Conservation (phyloP, 1,140 invertebrate genomes). For the Hermetia illucens region DNA sequence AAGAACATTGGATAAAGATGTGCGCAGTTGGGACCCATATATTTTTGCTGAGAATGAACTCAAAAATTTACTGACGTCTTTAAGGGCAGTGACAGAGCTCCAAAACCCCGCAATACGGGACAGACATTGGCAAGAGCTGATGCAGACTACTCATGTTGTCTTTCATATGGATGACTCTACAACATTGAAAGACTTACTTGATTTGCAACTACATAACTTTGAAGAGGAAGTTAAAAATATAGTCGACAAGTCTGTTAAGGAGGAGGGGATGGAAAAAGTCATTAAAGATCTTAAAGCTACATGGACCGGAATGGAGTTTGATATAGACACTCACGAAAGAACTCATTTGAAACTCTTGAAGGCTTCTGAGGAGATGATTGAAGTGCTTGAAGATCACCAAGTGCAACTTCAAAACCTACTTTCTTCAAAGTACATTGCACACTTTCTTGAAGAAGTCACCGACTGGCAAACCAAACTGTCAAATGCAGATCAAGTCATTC, state of each 20-base stretch:
- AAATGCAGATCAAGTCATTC: constrained; percentile 72
- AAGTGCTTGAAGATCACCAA: constrained; percentile 91
- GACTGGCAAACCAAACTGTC: constrained; percentile 83
- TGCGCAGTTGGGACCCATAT: constrained; percentile 57
- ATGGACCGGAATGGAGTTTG: constrained; percentile 75
- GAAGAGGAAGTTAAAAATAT: constrained; percentile 92
- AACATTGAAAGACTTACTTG: constrained; percentile 74
- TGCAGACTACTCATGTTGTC: constrained; percentile 74
- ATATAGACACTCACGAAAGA: constrained; percentile 62
- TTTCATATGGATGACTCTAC: constrained; percentile 59
- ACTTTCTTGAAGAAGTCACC: constrained; percentile 71
- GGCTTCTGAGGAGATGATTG: constrained; percentile 76
- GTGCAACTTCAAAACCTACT: constrained; percentile 85
- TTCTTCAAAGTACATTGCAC: constrained; percentile 81
- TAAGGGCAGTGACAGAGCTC: constrained; percentile 79
- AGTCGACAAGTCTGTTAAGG: constrained; percentile 90
- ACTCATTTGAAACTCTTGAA: constrained; percentile 63
- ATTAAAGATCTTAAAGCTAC: constrained; percentile 62
- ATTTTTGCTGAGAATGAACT: constrained; percentile 53
- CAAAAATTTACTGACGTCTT: constrained; percentile 73
- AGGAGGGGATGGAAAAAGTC: constrained; percentile 84
- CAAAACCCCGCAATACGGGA: constrained; percentile 89
- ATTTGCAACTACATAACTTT: constrained; percentile 76
- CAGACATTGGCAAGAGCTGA: constrained; percentile 85
- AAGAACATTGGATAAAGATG: constrained; percentile 73